Evolutionary conservation across 2,113 vertebrate genomes (phyloP), one percentile per base, ranked within the genome.

Genomic region (Camelus dromedarius): DNA sequence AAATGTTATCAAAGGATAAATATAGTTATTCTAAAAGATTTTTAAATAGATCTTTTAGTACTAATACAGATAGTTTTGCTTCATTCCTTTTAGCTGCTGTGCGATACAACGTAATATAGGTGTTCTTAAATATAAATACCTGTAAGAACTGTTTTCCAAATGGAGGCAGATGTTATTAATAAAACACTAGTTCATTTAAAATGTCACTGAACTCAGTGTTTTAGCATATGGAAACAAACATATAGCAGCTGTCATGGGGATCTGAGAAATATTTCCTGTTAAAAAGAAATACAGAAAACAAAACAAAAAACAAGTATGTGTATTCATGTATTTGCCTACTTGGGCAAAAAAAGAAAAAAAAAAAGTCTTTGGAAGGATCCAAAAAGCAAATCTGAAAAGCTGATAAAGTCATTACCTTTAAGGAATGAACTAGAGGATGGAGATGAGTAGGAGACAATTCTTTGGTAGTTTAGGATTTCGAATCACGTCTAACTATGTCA

Each of bases 91-190:
- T n/a, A 48, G 60, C 38, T 60, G 56, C 67, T 64, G 6, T 22
- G 32, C 58, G 32, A 56, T 38, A 58, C 35, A 67, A 5, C 0
- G 0, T 38, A 22, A 2, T 46, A 24, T 35, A 85, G 66, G 14
- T 85, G 18, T 15, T 66, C 20, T 90, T 60, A 76, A 81, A 73
- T 26, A 87, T 60, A 76, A 81, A 73, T 26, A 87, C 4, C 22
- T 66, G 15, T 16, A 42, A 60, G 28, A 72, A 28, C 7, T 80
- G 5, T 69, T 93, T 75, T 76, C n/a, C 52, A 83, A 75, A 81
- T 85, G 70, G 91, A 88, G 77, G 20, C n/a, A 75, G 56, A 35
- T 60, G n/a, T 56, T 72, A 62, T 72, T 95, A 56, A 67, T 84
- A 90, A 90, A 89, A 64, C 19, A 77, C 10, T 73, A 16, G 38